phyloP scores from a whole-genome alignment of 2,888 invertebrate species.

The Drosophila borealis region DNA sequence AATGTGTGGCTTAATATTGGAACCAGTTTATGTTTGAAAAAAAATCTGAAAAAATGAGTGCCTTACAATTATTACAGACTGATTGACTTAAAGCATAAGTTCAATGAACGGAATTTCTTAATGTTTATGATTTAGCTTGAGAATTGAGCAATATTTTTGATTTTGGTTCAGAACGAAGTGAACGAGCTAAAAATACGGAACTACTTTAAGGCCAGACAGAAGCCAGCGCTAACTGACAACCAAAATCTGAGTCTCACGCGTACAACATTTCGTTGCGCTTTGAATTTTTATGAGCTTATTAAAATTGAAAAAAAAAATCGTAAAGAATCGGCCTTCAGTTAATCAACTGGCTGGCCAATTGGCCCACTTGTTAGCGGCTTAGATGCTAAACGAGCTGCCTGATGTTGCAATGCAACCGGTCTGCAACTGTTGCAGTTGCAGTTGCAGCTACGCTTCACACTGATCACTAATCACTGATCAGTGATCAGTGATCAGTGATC shows the following conservation, averaged over 20 bases:
- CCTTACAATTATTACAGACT: no score
- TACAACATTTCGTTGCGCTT: conserved; percentile 24
- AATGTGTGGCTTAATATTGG: no score
- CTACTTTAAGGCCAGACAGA: background rate
- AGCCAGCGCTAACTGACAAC: background rate
- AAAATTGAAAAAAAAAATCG: conserved; percentile 27
- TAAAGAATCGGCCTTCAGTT: conserved; percentile 64
- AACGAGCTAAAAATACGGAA: background rate
- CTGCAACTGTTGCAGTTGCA: conserved; percentile 32
- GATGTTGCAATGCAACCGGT: conserved; percentile 66
- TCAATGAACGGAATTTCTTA: background rate
- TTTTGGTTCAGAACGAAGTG: background rate
- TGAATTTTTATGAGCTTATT: conserved; percentile 64
- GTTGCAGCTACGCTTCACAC: conserved; percentile 36
- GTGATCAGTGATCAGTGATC: conserved; percentile 8
- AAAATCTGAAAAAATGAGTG: no score
- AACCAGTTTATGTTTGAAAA: no score
- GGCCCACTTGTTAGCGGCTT: conserved; percentile 51
- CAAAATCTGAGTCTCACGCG: background rate
- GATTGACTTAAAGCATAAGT: no score
- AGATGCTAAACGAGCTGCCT: conserved; percentile 32
- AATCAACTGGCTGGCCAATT: conserved; percentile 38
- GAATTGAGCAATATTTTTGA: no score
- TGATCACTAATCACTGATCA: conserved; percentile 14
- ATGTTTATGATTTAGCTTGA: no score